Base-by-base conservation (phyloP, 2,888 invertebrate species). In the Agrochola lota region DNA sequence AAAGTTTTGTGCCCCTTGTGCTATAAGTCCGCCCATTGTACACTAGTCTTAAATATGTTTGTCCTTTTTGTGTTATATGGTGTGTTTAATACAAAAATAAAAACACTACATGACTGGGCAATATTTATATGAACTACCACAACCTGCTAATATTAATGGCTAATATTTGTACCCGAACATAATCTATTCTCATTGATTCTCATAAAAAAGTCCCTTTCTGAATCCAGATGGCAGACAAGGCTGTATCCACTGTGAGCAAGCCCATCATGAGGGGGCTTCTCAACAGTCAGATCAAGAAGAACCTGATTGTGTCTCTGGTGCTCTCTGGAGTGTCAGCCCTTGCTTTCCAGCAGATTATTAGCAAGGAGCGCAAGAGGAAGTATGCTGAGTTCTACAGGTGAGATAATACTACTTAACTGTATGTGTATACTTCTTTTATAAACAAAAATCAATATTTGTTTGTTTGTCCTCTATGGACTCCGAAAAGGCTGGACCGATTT, bases 371-470 rank as follows among this genome's bases (percentile, higher is more conserved):
- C 88, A 98, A 98, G 93, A 93, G 95, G 86, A 96, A 94, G 85
- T 98, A 98, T 88, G 98, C 98, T 59, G 98, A 98, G 78, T 99
- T 98, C 94, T 98, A 98, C 97, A 98, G 98, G 99, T 98, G 95
- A 85, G 59, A 4, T 35, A 11, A 12, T 62, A 43, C 52, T 43
- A 30, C 26, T 43, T 72, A 43, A n/a, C 8, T 71, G 15, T 52
- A 23, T n/a, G 17, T 49, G 49, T 17, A 49, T 40, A 43, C 9
- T 43, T 43, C 11, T 43, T 43, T 43, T 43, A 43, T 1, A 43
- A 43, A 43, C 9, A 43, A 43, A 43, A 11, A 43, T 11, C 11
- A 43, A 43, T 43, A 11, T 43, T 43, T 43, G 9, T 43, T 43
- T 43, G 9, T 43, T 43, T 43, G 43, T 11, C 11, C 43, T 43